Evolutionary conservation across 2,797 vertebrate species (phyloP), one percentile per base, ranked within the genome.

Genomic region (Pseudomugil tenellus): DNA sequence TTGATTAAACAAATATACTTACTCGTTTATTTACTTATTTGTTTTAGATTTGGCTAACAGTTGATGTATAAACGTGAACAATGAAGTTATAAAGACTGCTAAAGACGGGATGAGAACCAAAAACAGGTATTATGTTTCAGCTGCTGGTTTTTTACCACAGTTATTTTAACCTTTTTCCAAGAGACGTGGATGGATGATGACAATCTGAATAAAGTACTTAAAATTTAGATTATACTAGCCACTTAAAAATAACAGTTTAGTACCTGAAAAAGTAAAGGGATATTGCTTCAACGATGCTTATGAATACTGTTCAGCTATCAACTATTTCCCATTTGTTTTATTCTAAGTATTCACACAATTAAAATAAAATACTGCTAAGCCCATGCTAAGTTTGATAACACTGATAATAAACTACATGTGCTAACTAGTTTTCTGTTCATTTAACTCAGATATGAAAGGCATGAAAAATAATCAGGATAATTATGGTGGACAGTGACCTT

Each of bases 401-500:
- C 17, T 2, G 6, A 28, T 29, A 26, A 62, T 12, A n/a, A 43
- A 57, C 1, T 58, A 16, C 11, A 63, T 35, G 43, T 43, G 59
- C 46, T 19, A 23, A 25, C 25, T 35, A 7, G 32, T 39, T 60
- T 60, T 54, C 19, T 41, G 10, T 17, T 55, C 9, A 59, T 54
- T 21, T 17, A 26, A 4, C 17, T 26, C 7, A 10, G 21, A 29
- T 49, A 14, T 17, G 9, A 53, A 29, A 10, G 55, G n/a, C 2
- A 32, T 14, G n/a, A 17, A 1, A 31, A 55, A 37, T 52, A 28
- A 51, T 76, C 16, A 37, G n/a, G 53, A 57, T 37, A n/a, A 55
- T 52, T 58, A 34, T 61, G 34, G 6, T 21, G 3, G n/a, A 53
- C 6, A 29, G 32, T 70, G 63, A 64, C 48, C 41, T 61, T 64